Evolutionary conservation across 2,113 vertebrate genomes (phyloP).

Genomic region (Todiramphus saurophagus): DNA sequence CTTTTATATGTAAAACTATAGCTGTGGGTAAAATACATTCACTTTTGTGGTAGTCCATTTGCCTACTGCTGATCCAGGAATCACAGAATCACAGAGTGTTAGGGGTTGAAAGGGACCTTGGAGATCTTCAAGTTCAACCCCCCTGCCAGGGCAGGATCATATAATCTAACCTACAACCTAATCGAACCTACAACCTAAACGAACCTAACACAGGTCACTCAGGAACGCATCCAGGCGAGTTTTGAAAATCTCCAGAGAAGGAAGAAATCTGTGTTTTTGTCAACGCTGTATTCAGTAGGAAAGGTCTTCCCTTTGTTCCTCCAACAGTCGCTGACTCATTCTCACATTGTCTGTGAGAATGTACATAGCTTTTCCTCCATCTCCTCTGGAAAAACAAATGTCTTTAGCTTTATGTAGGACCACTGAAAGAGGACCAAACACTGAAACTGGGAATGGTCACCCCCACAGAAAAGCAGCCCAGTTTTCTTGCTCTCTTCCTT

Average conservation of each 20-base stretch:
- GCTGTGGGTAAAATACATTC: rapidly evolving
- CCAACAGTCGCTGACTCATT: background rate
- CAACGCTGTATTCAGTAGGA: background rate
- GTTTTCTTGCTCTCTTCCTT: background rate
- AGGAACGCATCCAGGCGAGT: too few relatives aligned
- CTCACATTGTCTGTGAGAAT: rapidly evolving
- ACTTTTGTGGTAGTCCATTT: background rate
- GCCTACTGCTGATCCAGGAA: background rate
- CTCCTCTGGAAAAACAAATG: background rate
- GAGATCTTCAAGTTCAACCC: too few relatives aligned
- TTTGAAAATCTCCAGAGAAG: too few relatives aligned
- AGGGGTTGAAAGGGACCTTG: too few relatives aligned
- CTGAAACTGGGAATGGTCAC: background rate
- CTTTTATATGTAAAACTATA: background rate
- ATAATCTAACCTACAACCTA: too few relatives aligned
- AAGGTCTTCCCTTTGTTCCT: background rate
- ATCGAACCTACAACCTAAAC: too few relatives aligned
- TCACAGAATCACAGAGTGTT: too few relatives aligned
- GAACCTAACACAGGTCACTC: too few relatives aligned
- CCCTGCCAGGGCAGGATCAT: too few relatives aligned
- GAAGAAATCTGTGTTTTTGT: background rate
- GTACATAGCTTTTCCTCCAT: background rate
- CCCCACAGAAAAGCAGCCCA: background rate
- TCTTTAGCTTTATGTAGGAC: background rate
- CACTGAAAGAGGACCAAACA: background rate